A percentile compares a stretch with the other conserved stretches of the same genome.
Conservation (phyloP, 2,888 invertebrate genomes). For the Epinotia ramella region DNA sequence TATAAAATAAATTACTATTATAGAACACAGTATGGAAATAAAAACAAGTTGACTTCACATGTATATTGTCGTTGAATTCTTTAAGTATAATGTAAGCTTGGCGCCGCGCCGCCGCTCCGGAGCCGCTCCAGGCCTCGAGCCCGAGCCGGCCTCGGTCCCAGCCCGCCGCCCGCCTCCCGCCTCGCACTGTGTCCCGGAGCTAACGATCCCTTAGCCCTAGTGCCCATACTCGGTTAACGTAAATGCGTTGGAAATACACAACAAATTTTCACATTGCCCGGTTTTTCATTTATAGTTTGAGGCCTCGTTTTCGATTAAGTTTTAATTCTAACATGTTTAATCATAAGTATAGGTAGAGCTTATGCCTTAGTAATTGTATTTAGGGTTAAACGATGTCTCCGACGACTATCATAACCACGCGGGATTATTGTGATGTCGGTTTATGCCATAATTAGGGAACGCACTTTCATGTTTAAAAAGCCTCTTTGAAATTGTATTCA, state of each 20-base stretch:
- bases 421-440: constrained; percentile 42
- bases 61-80: constrained; percentile 72
- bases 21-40: constrained; percentile 85
- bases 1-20: constrained; percentile 85
- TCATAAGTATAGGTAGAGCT: constrained; percentile 45
- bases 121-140: not conserved
- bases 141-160: constrained; percentile 16
- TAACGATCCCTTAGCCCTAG: constrained; percentile 61
- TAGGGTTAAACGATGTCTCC: constrained; percentile 27
- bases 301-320: constrained; percentile 48
- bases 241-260: constrained; percentile 78
- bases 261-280: constrained; percentile 76
- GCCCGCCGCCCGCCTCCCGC: constrained; percentile 42
- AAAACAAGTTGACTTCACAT: constrained; percentile 82
- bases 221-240: constrained; percentile 66
- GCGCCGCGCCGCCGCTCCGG: constrained; percentile 56
- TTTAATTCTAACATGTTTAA: constrained; percentile 43
- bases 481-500: constrained; percentile 46
- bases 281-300: constrained; percentile 73
- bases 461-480: constrained; percentile 46
- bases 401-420: constrained; percentile 29
- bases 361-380: constrained; percentile 46
- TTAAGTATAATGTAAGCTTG: constrained; percentile 75
- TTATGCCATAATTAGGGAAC: constrained; percentile 38
- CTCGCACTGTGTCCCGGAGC: constrained; percentile 60